These are phyloP conservation scores for Chelonia mydas DNA, from an alignment of 2,797 vertebrate species.

Conservation along the genomic window DNA sequence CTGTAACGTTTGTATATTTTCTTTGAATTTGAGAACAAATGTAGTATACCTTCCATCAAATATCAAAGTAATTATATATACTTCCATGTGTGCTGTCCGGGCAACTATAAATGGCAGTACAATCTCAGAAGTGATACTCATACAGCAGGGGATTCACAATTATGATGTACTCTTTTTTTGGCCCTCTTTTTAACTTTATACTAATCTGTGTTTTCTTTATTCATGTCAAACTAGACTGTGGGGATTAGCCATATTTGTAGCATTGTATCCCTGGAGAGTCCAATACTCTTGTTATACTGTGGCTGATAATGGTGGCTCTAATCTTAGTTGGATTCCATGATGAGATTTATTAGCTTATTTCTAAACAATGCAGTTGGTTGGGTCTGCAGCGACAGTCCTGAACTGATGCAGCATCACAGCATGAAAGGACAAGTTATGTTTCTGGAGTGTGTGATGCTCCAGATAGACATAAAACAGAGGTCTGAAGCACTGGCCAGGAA, in stretches of 20 bases:
- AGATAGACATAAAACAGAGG: neutral
- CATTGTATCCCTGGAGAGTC: neutral
- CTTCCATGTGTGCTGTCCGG: constrained; percentile 35
- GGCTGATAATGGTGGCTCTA: fast-evolving
- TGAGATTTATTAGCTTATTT: neutral
- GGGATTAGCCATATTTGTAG: neutral
- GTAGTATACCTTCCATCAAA: constrained; percentile 52
- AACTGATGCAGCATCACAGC: neutral
- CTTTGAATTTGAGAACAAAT: constrained; percentile 27
- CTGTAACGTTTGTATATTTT: constrained; percentile 16
- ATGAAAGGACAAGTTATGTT: neutral
- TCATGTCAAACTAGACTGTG: neutral
- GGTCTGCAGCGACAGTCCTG: neutral
- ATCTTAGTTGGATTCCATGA: neutral
- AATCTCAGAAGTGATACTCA: constrained; percentile 22
- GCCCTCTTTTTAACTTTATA: neutral
- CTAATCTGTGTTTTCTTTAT: neutral
- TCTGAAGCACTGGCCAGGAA: neutral
- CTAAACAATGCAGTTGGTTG: neutral
- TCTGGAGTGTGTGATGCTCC: neutral
- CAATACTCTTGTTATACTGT: neutral
- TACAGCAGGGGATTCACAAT: neutral
- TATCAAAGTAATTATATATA: constrained; percentile 49
- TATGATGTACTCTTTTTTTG: neutral
- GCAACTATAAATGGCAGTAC: constrained; percentile 52